phyloP scores from a whole-genome alignment of 2,797 vertebrate genomes.

The Eulemur coronatus region DNA sequence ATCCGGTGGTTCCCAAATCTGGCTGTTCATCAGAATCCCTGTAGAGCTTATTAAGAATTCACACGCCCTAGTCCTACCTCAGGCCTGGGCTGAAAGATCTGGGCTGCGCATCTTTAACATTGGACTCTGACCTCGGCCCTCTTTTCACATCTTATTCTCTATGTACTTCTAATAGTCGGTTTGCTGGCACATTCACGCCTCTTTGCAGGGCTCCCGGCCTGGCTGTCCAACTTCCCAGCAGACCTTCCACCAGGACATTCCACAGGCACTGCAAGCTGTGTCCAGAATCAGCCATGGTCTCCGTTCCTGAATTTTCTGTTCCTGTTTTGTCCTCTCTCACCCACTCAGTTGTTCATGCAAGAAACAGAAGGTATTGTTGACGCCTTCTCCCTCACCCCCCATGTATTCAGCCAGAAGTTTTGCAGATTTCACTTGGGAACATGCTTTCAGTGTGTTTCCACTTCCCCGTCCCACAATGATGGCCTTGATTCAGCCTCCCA shows the following conservation, averaged over 20 bases:
- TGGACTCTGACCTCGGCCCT: background rate
- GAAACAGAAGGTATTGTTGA: background rate
- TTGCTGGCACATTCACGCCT: background rate
- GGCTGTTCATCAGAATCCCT: background rate
- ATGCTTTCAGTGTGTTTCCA: background rate
- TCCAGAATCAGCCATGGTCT: background rate
- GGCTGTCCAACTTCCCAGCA: background rate
- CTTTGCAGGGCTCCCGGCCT: background rate
- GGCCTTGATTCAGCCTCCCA: background rate
- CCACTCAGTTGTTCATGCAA: background rate
- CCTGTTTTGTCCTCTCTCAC: background rate
- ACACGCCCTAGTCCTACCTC: background rate
- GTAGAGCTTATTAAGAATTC: background rate
- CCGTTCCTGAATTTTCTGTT: background rate
- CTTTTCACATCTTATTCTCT: background rate
- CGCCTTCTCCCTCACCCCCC: background rate
- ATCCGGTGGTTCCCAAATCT: background rate
- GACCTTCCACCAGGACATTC: rapidly evolving
- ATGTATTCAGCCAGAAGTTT: background rate
- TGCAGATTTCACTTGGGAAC: background rate
- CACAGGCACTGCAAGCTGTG: background rate
- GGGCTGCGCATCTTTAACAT: background rate
- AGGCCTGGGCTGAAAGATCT: background rate
- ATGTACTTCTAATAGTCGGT: too few species aligned
- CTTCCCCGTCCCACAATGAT: background rate